These are phyloP conservation scores for Ecliptopera silaceata DNA, from an alignment of 2,888 invertebrate species.

Conservation along the genomic window DNA sequence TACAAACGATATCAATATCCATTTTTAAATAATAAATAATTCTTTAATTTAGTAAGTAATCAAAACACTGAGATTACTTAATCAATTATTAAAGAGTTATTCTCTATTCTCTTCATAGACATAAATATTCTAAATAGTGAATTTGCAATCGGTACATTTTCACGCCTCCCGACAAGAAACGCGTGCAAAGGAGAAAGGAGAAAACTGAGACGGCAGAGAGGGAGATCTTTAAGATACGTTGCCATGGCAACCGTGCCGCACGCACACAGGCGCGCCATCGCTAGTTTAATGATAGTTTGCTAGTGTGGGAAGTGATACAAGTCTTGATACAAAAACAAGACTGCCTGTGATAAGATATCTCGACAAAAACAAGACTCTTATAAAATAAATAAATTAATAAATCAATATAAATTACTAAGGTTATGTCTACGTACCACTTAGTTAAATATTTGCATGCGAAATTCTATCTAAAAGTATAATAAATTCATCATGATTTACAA, in stretches of 20 bases:
- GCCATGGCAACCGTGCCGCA: slow-evolving; percentile 72
- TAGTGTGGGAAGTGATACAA: slow-evolving; percentile 28
- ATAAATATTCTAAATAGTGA: neutral
- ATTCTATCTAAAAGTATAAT: no score
- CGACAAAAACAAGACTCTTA: neutral
- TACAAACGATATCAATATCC: no score
- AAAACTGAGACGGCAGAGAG: slow-evolving; percentile 79
- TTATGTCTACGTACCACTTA: no score
- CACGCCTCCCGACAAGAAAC: slow-evolving; percentile 80
- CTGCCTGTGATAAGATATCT: no score
- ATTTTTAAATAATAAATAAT: no score
- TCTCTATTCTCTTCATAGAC: no score
- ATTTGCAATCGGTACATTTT: slow-evolving; percentile 65
- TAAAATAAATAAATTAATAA: neutral
- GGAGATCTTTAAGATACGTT: slow-evolving; percentile 83
- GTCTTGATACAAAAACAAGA: neutral
- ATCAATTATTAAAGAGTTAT: no score
- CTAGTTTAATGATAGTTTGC: slow-evolving; percentile 60
- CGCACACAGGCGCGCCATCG: slow-evolving; percentile 55
- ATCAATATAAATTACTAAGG: no score
- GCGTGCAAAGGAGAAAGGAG: slow-evolving; percentile 81
- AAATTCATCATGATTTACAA: no score
- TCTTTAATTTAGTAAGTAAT: no score
- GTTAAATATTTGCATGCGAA: no score
- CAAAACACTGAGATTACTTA: no score